These are phyloP conservation scores for Pecten maximus DNA, from an alignment of 2,888 invertebrate species.

Conservation along the genomic window DNA sequence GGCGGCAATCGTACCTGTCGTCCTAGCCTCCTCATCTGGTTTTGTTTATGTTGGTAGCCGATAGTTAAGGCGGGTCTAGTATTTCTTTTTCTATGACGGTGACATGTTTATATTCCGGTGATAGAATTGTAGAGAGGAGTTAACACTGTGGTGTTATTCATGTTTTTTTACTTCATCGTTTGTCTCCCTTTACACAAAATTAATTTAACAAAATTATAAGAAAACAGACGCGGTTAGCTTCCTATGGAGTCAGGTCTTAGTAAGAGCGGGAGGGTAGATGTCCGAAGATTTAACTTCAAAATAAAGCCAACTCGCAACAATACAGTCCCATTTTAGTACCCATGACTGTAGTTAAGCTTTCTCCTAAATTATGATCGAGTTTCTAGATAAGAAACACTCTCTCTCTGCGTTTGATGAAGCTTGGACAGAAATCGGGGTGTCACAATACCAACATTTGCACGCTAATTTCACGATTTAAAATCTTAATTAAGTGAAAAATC, in stretches of 20 bases:
- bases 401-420: not conserved
- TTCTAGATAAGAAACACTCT: slow-evolving; percentile 22
- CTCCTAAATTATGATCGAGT: slow-evolving; percentile 20
- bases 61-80: not conserved
- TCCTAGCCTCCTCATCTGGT: not conserved
- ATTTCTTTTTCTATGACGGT: not conserved
- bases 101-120: slow-evolving; percentile 5
- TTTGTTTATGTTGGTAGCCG: slow-evolving; percentile 18
- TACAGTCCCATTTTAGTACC: not conserved
- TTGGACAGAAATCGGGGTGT: slow-evolving; percentile 29
- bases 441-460: slow-evolving; percentile 35
- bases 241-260: not conserved
- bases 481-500: slow-evolving; percentile 35
- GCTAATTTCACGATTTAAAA: slow-evolving; percentile 32
- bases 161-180: not conserved
- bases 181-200: not conserved
- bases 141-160: not conserved
- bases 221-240: not conserved
- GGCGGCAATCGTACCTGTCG: not conserved
- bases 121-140: not conserved
- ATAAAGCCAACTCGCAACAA: not conserved
- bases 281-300: not conserved
- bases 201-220: slow-evolving; percentile 1
- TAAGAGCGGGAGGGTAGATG: not conserved
- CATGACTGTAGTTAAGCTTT: not conserved